Evolutionary conservation across 2,113 vertebrate species (phyloP).

Genomic region (Madoqua kirkii): DNA sequence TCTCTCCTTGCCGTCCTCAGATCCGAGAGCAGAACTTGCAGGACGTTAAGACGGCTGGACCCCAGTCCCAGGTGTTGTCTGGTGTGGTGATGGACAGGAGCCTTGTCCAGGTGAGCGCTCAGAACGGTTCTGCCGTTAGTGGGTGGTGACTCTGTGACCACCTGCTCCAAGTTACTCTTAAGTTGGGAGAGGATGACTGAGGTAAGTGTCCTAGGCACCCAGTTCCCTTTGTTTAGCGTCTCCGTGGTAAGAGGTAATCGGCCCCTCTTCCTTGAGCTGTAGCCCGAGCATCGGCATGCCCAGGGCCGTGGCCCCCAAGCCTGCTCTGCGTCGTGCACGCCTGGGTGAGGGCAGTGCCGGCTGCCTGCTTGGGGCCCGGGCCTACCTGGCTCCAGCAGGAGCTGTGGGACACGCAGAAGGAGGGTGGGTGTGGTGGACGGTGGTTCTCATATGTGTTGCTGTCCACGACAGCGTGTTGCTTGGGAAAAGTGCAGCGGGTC

Average conservation of each 20-base stretch:
- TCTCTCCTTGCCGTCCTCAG: slow-evolving; percentile 75
- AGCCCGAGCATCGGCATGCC: slow-evolving; percentile 65
- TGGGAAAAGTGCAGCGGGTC: neutral
- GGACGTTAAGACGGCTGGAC: slow-evolving; percentile 96
- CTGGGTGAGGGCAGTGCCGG: neutral
- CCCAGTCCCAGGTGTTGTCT: slow-evolving; percentile 94
- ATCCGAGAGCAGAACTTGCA: slow-evolving; percentile 98
- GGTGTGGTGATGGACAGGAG: slow-evolving; percentile 89
- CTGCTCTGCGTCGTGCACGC: slow-evolving; percentile 79
- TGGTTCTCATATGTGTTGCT: neutral
- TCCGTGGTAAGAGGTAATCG: slow-evolving; percentile 59
- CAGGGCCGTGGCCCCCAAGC: slow-evolving; percentile 42
- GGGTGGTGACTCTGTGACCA: slow-evolving; percentile 42
- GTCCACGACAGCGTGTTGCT: neutral
- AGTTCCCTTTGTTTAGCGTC: slow-evolving; percentile 67
- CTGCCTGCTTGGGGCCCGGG: neutral
- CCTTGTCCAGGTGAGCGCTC: slow-evolving; percentile 91
- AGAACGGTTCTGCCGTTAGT: slow-evolving; percentile 41
- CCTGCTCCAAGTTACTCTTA: slow-evolving; percentile 84
- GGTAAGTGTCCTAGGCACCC: slow-evolving; percentile 86
- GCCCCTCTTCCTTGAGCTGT: slow-evolving; percentile 54
- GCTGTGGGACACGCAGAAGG: neutral
- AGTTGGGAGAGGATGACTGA: slow-evolving; percentile 87
- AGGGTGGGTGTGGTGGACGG: neutral
- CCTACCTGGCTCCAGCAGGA: neutral